phyloP scores from a whole-genome alignment of 1,140 invertebrate genomes.

The Hermetia illucens region DNA sequence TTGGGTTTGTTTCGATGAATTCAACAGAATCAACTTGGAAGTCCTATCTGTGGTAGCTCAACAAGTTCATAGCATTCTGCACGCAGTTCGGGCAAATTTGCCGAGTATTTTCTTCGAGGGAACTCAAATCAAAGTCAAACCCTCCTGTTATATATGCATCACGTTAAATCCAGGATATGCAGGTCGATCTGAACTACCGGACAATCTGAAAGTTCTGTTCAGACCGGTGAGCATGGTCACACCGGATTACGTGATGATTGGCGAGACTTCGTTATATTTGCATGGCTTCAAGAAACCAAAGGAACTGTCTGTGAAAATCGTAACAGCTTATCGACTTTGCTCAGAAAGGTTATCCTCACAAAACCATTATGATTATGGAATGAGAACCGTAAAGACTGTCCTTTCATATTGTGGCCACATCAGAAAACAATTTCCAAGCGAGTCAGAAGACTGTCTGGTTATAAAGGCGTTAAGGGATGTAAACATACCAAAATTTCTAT shows the following conservation, averaged over 20 bases:
- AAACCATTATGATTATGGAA: conserved; percentile 85
- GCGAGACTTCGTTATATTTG: conserved; percentile 80
- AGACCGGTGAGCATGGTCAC: conserved; percentile 93
- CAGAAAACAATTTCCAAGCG: conserved; percentile 68
- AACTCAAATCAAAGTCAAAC: conserved; percentile 62
- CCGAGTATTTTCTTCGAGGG: conserved; percentile 74
- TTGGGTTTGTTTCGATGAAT: conserved; percentile 92
- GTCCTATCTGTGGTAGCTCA: conserved; percentile 70
- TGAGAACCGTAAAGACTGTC: conserved; percentile 73
- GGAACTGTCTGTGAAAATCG: conserved; percentile 72
- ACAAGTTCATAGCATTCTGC: conserved; percentile 68
- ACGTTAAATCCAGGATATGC: conserved; percentile 92
- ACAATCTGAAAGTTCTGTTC: conserved; percentile 83
- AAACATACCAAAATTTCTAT: conserved; percentile 85
- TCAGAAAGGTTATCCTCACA: conserved; percentile 77
- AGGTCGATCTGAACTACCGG: conserved; percentile 50
- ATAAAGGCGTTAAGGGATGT: conserved; percentile 80
- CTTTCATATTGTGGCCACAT: conserved; percentile 74
- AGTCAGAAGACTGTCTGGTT: conserved; percentile 62
- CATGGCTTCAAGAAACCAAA: conserved; percentile 74
- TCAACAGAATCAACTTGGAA: conserved; percentile 87
- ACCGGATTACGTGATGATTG: conserved; percentile 83
- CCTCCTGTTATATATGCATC: conserved; percentile 76
- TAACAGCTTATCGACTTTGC: conserved; percentile 75
- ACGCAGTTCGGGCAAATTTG: conserved; percentile 56